Evolutionary conservation across 1,140 invertebrate species (phyloP), one percentile per base, ranked within the genome.

Genomic region (Ips typographus): DNA sequence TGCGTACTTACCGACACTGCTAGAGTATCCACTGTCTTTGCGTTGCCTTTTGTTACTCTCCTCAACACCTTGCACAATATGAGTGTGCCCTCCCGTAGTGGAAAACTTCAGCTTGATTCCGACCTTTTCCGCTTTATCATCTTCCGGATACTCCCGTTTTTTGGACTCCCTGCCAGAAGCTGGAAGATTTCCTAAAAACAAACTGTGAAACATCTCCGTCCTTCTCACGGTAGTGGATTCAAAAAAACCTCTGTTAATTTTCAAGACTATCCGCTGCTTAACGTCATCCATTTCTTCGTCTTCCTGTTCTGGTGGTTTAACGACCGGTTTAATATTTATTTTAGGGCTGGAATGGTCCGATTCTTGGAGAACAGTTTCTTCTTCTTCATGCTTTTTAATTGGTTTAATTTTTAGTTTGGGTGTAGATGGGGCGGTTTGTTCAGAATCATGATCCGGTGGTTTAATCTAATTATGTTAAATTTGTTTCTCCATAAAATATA

Each of bases 101-200:
- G 79, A 77, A 69, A 80, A 78, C 65, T 79, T 81, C 36, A 80
- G 56, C 65, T 79, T 80, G 7, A 80, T 80, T 2, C 72, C 74
- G 4, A 79, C 68, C 68, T 79, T 80, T 70, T 78, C 77, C 8
- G 75, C 72, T 67, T 79, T 79, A n/a, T 74, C 74, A 7, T 77
- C 75, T 1, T 71, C 65, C 22, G 67, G 59, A 59, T 71, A 55
- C 43, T 74, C 72, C 38, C 73, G 61, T 63, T 73, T 76, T 47
- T 74, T 72, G 2, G 71, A 56, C 7, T 77, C 75, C 69, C 77
- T 75, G 38, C 53, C 59, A 40, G 71, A 68, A 41, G 65, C 67
- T n/a, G 74, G 72, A 8, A 76, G 47, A 42, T 65, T 75, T 49
- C 68, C 67, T 68, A 22, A 39, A 60, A 53, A 6, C 44, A 53